Percentiles rank a stretch among this genome's conserved stretches.
Conservation (phyloP, 1,140 invertebrate species). For the Piezodorus guildinii region DNA sequence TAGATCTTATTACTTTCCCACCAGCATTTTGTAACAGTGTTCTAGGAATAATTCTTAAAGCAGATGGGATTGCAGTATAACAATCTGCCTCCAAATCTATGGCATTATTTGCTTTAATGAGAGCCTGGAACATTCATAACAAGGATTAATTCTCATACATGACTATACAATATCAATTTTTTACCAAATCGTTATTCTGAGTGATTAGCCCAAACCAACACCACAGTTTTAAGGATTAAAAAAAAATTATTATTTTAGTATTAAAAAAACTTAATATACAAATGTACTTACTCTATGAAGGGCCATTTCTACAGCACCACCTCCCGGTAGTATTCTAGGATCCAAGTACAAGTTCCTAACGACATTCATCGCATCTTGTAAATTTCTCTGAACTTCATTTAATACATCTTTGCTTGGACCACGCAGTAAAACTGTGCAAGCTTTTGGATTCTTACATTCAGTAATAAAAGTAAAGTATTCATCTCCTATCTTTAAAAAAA, state of each 20-base stretch:
- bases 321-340: conserved; percentile 63
- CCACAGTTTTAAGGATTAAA: no score
- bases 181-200: no score
- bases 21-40: conserved; percentile 98
- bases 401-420: conserved; percentile 96
- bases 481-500: conserved; percentile 48
- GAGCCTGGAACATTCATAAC: not conserved
- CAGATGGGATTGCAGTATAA: conserved; percentile 83
- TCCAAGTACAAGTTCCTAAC: conserved; percentile 85
- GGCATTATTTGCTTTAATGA: conserved; percentile 33
- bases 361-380: conserved; percentile 96
- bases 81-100: conserved; percentile 73
- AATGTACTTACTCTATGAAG: not conserved
- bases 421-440: conserved; percentile 91
- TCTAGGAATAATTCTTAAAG: conserved; percentile 95
- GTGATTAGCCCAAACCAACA: not conserved
- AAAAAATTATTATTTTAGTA: no score
- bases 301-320: conserved; percentile 89
- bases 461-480: conserved; percentile 95
- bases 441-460: conserved; percentile 95
- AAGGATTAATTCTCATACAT: no score
- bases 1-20: conserved; percentile 85
- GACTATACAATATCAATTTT: no score
- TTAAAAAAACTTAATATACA: not conserved
- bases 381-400: conserved; percentile 94